A percentile compares a stretch with the other conserved stretches of the same genome.
These are phyloP conservation scores for Dicranocentrus wangi DNA, from an alignment of 2,888 invertebrate genomes.

Conservation along the genomic window DNA sequence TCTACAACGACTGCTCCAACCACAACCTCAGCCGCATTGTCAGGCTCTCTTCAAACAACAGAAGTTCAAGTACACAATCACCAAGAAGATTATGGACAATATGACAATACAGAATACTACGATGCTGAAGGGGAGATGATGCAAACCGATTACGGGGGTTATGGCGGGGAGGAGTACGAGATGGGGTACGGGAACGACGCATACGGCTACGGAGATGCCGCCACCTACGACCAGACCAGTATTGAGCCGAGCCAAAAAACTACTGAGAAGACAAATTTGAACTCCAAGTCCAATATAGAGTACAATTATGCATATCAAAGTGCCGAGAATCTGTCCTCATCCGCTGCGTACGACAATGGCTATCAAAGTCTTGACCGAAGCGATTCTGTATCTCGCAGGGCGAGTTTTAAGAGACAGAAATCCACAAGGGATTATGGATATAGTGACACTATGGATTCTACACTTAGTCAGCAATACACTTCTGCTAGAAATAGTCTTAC, in stretches of 20 bases:
- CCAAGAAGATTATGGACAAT: conserved; percentile 56
- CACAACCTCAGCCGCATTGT: conserved; percentile 33
- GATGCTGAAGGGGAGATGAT: conserved; percentile 58
- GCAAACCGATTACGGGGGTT: conserved; percentile 56
- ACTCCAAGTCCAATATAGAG: conserved; percentile 78
- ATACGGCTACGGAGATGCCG: conserved; percentile 46
- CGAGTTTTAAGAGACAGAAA: conserved; percentile 71
- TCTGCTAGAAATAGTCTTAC: conserved; percentile 56
- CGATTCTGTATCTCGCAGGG: conserved; percentile 70
- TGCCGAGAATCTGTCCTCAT: conserved; percentile 78
- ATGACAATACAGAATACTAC: conserved; percentile 65
- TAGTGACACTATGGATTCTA: conserved; percentile 36
- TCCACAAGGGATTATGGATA: conserved; percentile 72
- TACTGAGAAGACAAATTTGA: conserved; percentile 61
- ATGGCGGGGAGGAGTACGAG: conserved; percentile 45
- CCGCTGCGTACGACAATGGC: conserved; percentile 48
- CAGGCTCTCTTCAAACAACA: conserved; percentile 53
- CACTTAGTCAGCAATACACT: conserved; percentile 27
- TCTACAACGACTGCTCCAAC: conserved; percentile 35
- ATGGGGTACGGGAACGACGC: conserved; percentile 50
- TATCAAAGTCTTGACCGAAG: conserved; percentile 61
- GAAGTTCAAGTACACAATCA: conserved; percentile 56
- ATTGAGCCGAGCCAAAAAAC: conserved; percentile 66
- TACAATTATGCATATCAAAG: conserved; percentile 83
- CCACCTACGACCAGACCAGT: conserved; percentile 54